phyloP scores from a whole-genome alignment of 2,888 invertebrate species.

The Willowsia nigromaculata region DNA sequence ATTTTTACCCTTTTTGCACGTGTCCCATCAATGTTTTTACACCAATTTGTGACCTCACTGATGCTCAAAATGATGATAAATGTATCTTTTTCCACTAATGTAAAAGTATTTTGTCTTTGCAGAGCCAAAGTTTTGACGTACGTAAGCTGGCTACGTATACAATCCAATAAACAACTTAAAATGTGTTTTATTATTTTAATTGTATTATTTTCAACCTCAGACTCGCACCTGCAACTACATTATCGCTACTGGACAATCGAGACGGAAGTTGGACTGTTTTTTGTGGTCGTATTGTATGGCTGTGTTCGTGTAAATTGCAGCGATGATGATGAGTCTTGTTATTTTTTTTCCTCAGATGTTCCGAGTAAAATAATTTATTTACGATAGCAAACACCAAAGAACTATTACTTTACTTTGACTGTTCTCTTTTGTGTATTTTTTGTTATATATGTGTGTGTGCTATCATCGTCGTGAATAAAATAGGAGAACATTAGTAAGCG shows the following conservation, averaged over 20 bases:
- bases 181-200: background rate
- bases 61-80: too few species aligned
- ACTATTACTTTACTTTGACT: background rate
- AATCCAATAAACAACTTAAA: too few species aligned
- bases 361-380: conserved; percentile 11
- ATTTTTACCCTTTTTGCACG: too few species aligned
- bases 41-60: too few species aligned
- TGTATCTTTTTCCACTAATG: too few species aligned
- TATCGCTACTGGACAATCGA: background rate
- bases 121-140: too few species aligned
- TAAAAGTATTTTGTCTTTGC: too few species aligned
- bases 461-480: background rate
- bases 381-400: background rate
- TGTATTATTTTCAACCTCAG: background rate
- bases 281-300: background rate
- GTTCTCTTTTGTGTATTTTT: background rate
- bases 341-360: conserved; percentile 19
- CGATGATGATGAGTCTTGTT: background rate
- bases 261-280: conserved; percentile 25
- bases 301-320: background rate
- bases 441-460: background rate
- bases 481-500: too few species aligned
- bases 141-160: too few species aligned
- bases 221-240: background rate
- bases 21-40: too few species aligned